Evolutionary conservation across 2,797 vertebrate species (phyloP).

Genomic region (Chrysocyon brachyurus): DNA sequence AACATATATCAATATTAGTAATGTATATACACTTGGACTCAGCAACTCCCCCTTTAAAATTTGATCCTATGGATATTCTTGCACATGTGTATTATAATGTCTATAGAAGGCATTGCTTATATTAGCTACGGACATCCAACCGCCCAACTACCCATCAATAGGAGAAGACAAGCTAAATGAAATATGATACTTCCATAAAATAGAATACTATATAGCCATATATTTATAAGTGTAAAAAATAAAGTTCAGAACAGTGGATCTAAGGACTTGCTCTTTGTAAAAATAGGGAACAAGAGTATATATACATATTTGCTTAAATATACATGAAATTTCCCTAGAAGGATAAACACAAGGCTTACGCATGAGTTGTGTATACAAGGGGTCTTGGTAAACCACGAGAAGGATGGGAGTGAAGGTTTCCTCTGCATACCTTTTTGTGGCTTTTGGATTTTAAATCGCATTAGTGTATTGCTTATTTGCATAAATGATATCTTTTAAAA

Average conservation of each 20-base stretch:
- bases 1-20: not conserved
- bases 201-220: not conserved
- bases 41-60: not conserved
- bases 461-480: not conserved
- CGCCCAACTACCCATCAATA: not conserved
- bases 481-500: not conserved
- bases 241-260: not conserved
- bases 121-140: not conserved
- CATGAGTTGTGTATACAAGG: too few species aligned
- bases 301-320: not conserved
- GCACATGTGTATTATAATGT: not conserved
- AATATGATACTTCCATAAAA: not conserved
- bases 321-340: not conserved
- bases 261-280: not conserved
- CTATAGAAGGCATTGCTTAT: not conserved
- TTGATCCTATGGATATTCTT: not conserved
- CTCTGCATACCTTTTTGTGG: not conserved
- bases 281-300: not conserved
- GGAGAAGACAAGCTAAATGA: not conserved
- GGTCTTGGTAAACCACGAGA: not conserved
- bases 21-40: not conserved
- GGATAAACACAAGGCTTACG: not conserved
- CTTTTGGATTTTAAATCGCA: not conserved
- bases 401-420: not conserved
- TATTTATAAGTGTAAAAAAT: not conserved